Base-by-base conservation (phyloP, 2,113 vertebrate species). In the Mormoops blainvillei region DNA sequence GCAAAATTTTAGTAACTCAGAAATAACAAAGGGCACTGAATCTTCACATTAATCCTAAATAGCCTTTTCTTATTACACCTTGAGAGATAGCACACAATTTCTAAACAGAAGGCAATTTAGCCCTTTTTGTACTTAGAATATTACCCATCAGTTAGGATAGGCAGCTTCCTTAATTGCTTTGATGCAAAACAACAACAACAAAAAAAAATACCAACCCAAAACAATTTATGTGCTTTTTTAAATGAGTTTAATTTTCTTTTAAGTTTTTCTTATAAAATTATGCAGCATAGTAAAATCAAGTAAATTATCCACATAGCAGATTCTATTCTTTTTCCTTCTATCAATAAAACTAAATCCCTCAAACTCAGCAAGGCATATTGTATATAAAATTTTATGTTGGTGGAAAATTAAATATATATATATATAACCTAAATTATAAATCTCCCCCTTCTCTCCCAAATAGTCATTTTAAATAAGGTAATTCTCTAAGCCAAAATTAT, bases 211-310 rank as follows among this genome's bases (percentile, higher is more conserved):
- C n/a, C n/a, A n/a, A n/a, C n/a, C n/a, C n/a, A 48, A 48, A 94
- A 95, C 95, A 98, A 97, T 98, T 98, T 98, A 97, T 98, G 88
- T 96, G 84, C 38, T 93, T 95, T 95, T 98, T 98, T 95, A 98
- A n/a, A 98, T 97, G 97, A 98, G 88, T 98, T 98, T 98, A 97
- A 98, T 98, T 98, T 98, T 98, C 97, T 98, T 97, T 98, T 97
- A 98, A 97, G 84, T 97, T 98, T 98, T 97, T 94, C 87, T 48
- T 56, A 93, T 97, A 95, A 97, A 97, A 98, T 96, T 36, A 97
- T 86, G 84, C 52, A 94, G 91, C 95, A 89, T 94, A 97, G 68
- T 94, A 92, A 98, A 98, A 98, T 98, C 96, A 97, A 98, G 98
- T 97, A 97, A 98, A 98, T 98, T 98, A 97, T 95, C 89, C 76